Evolutionary conservation across 2,797 vertebrate species (phyloP).

Genomic region (Poeciliopsis paucimaculata): DNA sequence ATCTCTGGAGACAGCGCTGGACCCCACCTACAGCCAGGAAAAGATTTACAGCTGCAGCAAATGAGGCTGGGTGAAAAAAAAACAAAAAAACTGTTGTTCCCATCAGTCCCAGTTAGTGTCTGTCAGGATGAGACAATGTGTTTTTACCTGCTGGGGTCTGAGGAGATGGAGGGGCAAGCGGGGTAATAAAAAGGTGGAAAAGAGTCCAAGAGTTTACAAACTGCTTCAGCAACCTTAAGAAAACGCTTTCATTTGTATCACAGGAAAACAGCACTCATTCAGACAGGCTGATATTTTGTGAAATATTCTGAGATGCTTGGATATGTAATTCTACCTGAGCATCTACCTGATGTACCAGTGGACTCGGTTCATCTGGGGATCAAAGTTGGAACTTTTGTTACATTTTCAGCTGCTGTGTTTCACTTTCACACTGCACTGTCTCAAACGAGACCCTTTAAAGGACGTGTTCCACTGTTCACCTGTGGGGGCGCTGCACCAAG

Average conservation of each 20-base stretch:
- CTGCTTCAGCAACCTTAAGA: constrained; percentile 2
- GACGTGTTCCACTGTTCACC: background rate
- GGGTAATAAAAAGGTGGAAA: background rate
- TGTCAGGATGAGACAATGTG: constrained; percentile 20
- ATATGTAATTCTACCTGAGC: background rate
- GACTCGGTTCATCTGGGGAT: too few relatives aligned
- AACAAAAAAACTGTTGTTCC: constrained; percentile 11
- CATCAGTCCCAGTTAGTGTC: constrained; percentile 30
- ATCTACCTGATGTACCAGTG: background rate
- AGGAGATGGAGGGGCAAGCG: background rate
- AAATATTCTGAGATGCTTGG: background rate
- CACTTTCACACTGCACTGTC: too few relatives aligned
- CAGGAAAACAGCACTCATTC: background rate
- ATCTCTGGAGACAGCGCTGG: constrained; percentile 41
- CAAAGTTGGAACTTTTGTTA: too few relatives aligned
- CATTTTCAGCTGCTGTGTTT: too few relatives aligned
- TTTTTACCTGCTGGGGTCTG: constrained; percentile 7
- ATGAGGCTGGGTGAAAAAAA: constrained; percentile 22
- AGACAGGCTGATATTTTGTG: background rate
- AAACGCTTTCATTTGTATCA: background rate
- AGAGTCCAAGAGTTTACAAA: background rate
- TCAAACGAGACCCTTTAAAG: background rate
- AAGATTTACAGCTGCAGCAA: constrained; percentile 50
- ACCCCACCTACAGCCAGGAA: constrained; percentile 16
- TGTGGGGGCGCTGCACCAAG: background rate